phyloP scores from a whole-genome alignment of 1,140 invertebrate species.

The Calliopsis andreniformis region DNA sequence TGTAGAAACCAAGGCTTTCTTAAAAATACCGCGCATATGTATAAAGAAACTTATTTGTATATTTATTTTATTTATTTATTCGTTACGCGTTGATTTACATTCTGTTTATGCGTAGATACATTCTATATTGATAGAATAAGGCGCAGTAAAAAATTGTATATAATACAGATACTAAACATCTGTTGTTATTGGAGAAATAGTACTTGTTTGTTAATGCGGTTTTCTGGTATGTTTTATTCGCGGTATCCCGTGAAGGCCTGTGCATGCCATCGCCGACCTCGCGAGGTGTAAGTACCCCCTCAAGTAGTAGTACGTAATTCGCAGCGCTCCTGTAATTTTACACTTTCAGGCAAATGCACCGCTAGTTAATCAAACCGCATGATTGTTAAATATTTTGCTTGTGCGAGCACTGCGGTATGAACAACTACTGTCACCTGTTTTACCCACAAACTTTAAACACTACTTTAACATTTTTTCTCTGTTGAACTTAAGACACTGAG shows the following conservation, averaged over 20 bases:
- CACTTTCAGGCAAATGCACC: constrained; percentile 46
- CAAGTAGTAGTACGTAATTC: constrained; percentile 63
- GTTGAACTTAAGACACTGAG: neutral
- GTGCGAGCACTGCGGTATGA: constrained; percentile 30
- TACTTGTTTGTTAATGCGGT: constrained; percentile 58
- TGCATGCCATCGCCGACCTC: constrained; percentile 92
- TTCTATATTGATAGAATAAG: neutral
- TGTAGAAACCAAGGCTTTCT: neutral
- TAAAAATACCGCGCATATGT: neutral
- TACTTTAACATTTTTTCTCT: neutral
- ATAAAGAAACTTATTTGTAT: neutral
- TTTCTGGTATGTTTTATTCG: constrained; percentile 75
- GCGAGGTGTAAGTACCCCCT: constrained; percentile 92
- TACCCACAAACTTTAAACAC: neutral
- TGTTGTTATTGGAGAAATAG: constrained; percentile 18
- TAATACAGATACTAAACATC: neutral
- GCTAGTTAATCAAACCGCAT: constrained; percentile 50
- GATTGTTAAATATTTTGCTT: constrained; percentile 37
- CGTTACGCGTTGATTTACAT: neutral
- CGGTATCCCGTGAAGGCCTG: constrained; percentile 84
- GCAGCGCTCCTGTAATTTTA: constrained; percentile 35
- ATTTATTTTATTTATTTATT: neutral
- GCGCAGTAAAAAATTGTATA: neutral
- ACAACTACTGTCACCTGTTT: constrained; percentile 19
- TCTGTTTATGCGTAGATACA: neutral